Evolutionary conservation across 2,888 invertebrate species (phyloP).

Genomic region (Didymodactylos carnosus): DNA sequence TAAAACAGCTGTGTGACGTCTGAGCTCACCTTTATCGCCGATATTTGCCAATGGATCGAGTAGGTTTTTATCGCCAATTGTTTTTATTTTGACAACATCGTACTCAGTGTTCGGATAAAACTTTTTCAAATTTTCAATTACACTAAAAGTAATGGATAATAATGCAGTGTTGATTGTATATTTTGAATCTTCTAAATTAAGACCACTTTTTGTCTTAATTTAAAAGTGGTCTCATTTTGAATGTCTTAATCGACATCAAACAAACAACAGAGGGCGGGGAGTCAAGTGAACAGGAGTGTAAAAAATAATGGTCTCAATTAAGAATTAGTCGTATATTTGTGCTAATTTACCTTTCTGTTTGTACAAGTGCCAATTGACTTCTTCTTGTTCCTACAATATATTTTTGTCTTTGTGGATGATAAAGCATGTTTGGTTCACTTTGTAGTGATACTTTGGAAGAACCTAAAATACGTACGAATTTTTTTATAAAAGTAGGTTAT

Average conservation of each 20-base stretch:
- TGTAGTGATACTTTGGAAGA: too few relatives aligned
- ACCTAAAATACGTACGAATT: too few relatives aligned
- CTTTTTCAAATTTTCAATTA: constrained; percentile 56
- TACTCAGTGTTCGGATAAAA: constrained; percentile 54
- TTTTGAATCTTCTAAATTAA: background rate
- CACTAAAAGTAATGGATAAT: constrained; percentile 35
- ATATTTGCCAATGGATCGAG: constrained; percentile 77
- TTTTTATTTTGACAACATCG: constrained; percentile 57
- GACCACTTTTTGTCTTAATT: background rate
- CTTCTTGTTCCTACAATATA: constrained; percentile 18
- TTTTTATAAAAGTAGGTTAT: too few relatives aligned
- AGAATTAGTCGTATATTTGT: too few relatives aligned
- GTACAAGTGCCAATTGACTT: constrained; percentile 66
- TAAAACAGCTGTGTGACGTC: too few relatives aligned
- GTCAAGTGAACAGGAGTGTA: too few relatives aligned
- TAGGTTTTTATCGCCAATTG: constrained; percentile 70
- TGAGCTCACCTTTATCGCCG: constrained; percentile 80
- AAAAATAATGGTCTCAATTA: too few relatives aligned
- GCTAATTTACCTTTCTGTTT: constrained; percentile 46
- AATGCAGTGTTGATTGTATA: background rate
- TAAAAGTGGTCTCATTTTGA: background rate
- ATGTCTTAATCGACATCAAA: too few relatives aligned
- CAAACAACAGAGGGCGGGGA: background rate
- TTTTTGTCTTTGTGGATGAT: background rate
- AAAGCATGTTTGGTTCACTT: too few relatives aligned